A percentile compares a stretch with the other conserved stretches of the same genome.
These are phyloP conservation scores for Drosophila obscura DNA, from an alignment of 1,140 invertebrate species.

Conservation along the genomic window DNA sequence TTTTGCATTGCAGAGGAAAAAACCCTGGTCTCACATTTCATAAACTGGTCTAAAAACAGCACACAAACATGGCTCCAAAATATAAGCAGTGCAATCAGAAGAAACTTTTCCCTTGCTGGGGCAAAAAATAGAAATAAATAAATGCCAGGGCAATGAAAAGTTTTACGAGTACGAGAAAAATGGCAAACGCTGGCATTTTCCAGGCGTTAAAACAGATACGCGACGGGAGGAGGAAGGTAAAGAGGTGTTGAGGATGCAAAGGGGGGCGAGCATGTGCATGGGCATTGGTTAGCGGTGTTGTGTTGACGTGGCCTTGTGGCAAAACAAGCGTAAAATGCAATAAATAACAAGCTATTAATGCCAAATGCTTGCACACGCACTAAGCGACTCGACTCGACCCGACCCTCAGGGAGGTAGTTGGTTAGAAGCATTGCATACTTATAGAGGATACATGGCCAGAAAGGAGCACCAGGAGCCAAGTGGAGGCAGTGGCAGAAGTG, in stretches of 20 bases:
- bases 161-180: constrained; percentile 30
- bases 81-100: constrained; percentile 39
- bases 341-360: constrained; percentile 80
- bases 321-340: constrained; percentile 59
- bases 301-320: constrained; percentile 68
- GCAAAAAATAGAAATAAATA: constrained; percentile 60
- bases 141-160: constrained; percentile 40
- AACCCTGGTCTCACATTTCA: background rate
- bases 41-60: constrained; percentile 24
- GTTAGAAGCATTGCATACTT: constrained; percentile 48
- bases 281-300: constrained; percentile 12
- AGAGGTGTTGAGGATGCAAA: too few relatives aligned
- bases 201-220: constrained; percentile 10
- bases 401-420: constrained; percentile 11
- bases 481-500: too few relatives aligned
- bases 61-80: constrained; percentile 19
- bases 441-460: constrained; percentile 22
- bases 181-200: constrained; percentile 28
- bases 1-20: background rate
- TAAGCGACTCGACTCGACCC: background rate
- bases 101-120: constrained; percentile 31
- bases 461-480: background rate
- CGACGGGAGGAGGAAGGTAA: too few relatives aligned
- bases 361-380: constrained; percentile 68
- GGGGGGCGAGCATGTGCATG: too few relatives aligned